Evolutionary conservation across 1,140 invertebrate genomes (phyloP).

Genomic region (Aphis gossypii): DNA sequence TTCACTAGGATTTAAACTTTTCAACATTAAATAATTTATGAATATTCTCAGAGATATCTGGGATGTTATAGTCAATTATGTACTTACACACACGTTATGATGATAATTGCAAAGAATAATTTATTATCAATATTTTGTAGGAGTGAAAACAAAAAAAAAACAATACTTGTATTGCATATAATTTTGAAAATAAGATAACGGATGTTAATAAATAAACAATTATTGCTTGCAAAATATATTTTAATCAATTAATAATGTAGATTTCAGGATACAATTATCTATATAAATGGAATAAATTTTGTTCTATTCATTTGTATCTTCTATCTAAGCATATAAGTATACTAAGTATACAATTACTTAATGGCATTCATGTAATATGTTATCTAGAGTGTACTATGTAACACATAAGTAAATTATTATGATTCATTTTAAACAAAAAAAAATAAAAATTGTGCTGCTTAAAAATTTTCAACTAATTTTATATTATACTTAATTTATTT

Average conservation of each 20-base stretch:
- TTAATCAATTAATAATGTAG: not conserved
- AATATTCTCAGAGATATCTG: not conserved
- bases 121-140: not conserved
- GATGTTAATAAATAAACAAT: not conserved
- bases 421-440: too few relatives aligned
- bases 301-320: not conserved
- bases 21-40: not conserved
- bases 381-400: too few relatives aligned
- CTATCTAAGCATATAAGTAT: not conserved
- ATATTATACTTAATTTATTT: too few relatives aligned
- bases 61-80: not conserved
- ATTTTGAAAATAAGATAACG: not conserved
- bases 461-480: too few relatives aligned
- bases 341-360: too few relatives aligned
- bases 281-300: not conserved
- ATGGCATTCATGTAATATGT: too few relatives aligned
- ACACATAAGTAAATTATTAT: too few relatives aligned
- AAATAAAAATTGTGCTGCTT: too few relatives aligned
- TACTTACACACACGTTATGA: not conserved
- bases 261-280: not conserved
- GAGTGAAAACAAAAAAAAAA: not conserved
- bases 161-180: not conserved
- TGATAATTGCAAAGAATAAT: not conserved
- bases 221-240: not conserved
- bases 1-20: not conserved